Base-by-base conservation (phyloP, 2,888 invertebrate genomes). In the Lasioglossum figueresi region DNA sequence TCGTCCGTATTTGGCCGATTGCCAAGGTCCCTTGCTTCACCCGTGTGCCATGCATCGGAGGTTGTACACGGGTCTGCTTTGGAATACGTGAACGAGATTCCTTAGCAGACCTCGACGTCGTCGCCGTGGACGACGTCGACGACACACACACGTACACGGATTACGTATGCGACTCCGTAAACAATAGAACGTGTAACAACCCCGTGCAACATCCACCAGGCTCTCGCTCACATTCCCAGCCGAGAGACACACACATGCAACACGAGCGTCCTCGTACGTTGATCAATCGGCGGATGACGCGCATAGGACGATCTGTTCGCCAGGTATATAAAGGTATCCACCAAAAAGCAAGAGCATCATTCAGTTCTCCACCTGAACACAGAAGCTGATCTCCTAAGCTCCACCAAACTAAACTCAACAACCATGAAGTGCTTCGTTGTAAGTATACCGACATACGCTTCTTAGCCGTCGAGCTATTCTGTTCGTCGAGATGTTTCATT, bases 1-100 rank as follows among this genome's bases (percentile, higher is more conserved):
- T 93, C 91, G 88, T 91, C 91, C 90, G 91, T 91, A 89, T 91
- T 93, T 94, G 94, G 94, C 90, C 84, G 90, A 91, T 89, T 89
- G 93, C 93, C 94, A 94, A 94, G 93, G 93, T 92, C 91, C 89
- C 91, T 92, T 92, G 91, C 91, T 88, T 89, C 90, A 92, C 78
- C 86, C 87, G 88, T 74, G 84, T 85, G 84, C 75, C 84, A 59
- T 84, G 88, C 76, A 82, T 81, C 81, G 76, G 78, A 82, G 85
- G 76, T 83, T 85, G 83, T 88, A 83, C 81, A 80, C 48, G 80
- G 63, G 73, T 43, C 73, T 77, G 88, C 83, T 76, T 77, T 74
- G 79, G 88, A 91, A 88, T 90, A 90, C 87, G 86, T 86, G 88
- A 87, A 87, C 88, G 83, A 81, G 89, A 88, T 85, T 88, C 83